phyloP scores from a whole-genome alignment of 2,797 vertebrate species.

The Potorous gilbertii region DNA sequence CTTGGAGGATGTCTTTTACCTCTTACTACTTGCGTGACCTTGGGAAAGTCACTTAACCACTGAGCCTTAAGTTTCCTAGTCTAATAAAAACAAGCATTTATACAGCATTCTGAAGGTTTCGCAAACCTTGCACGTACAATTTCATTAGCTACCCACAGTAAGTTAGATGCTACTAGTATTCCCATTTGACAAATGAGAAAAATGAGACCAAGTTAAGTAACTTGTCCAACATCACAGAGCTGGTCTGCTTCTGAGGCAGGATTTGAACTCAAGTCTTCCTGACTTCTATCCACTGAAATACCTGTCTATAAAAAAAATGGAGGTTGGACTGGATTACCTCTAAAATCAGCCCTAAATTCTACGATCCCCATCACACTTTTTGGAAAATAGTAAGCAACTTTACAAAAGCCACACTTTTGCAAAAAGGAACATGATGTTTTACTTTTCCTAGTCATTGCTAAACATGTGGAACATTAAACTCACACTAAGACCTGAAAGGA shows the following conservation, averaged over 20 bases:
- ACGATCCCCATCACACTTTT: not conserved
- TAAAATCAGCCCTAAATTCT: not conserved
- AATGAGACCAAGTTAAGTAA: not conserved
- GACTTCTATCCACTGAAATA: not conserved
- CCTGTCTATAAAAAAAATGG: not conserved
- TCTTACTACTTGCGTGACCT: not conserved
- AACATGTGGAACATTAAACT: not conserved
- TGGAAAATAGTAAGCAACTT: not conserved
- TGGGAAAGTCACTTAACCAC: not conserved
- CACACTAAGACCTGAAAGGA: not conserved
- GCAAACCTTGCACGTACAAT: not conserved
- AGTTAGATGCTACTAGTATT: not conserved
- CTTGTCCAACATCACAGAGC: not conserved
- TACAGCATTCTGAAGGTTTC: not conserved
- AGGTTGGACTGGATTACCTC: not conserved
- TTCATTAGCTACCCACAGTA: not conserved
- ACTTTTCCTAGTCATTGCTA: not conserved
- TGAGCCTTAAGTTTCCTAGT: not conserved
- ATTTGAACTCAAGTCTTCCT: not conserved
- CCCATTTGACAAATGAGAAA: not conserved
- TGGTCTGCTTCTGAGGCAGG: not conserved
- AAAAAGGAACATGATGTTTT: not conserved
- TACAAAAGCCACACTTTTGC: not conserved
- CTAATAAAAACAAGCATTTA: not conserved
- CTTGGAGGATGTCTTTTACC: not conserved